Base-by-base conservation (phyloP, 2,888 invertebrate genomes). In the Prenolepis imparis region DNA sequence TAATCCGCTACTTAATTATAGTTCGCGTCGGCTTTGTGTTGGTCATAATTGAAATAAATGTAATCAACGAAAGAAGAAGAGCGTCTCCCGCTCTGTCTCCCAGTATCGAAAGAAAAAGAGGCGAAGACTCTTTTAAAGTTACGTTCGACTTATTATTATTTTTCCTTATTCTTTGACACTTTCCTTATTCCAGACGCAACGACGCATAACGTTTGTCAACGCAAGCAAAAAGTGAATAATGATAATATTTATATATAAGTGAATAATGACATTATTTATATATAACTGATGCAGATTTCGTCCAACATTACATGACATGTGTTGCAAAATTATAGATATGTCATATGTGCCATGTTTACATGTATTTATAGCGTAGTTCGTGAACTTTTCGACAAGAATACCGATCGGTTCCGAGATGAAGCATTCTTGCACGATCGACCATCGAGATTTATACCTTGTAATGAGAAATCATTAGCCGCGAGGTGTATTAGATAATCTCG, bases 401-500 rank as follows among this genome's bases (percentile, higher is more conserved):
- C 83, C 89, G 85, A 90, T 91, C 88, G 87, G 85, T 90, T 93
- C 90, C 84, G 32, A 44, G 55, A 52, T 52, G 52, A 74, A 91
- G 90, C 90, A 81, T 83, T 82, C 84, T 41, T 44, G 52, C 74
- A 52, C 87, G 87, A 82, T 63, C 83, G 80, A 82, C 70, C 88
- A 87, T 70, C 86, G 89, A 94, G 94, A 94, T 94, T 94, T 94
- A 94, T 94, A 93, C 93, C 94, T 93, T 90, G 93, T 94, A 94
- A 94, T 94, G 94, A 94, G 94, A 94, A 94, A 94, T 94, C 94
- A 94, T 94, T 94, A 94, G 93, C 93, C 93, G 92, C 90, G 88
- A 94, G 92, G 92, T 91, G 93, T 92, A 94, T 94, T 94, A 94
- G 94, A 94, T 92, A 93, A 94, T 94, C 94, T 93, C 88, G 91